Evolutionary conservation across 2,888 invertebrate genomes (phyloP).

Genomic region (Buathra laborator): DNA sequence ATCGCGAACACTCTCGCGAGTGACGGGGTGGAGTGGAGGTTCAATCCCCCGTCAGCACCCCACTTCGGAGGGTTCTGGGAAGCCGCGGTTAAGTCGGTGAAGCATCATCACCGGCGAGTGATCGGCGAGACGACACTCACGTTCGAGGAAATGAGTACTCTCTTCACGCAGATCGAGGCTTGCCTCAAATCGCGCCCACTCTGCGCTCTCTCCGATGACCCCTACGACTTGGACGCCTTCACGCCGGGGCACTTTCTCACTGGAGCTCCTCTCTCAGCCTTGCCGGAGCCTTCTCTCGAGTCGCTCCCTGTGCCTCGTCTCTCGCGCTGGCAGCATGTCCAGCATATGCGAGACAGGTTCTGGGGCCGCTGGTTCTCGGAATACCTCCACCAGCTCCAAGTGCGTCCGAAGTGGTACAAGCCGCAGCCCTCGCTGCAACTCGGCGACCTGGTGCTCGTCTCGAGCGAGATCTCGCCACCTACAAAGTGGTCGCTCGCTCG

Average conservation of each 20-base stretch:
- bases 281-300: conserved; percentile 31
- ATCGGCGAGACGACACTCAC: conserved; percentile 69
- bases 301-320: conserved; percentile 22
- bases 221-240: conserved; percentile 16
- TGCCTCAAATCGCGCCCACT: conserved; percentile 74
- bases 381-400: conserved; percentile 32
- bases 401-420: conserved; percentile 30
- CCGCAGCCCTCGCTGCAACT: background rate
- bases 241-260: conserved; percentile 36
- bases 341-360: conserved; percentile 26
- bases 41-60: conserved; percentile 73
- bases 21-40: conserved; percentile 73
- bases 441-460: conserved; percentile 23
- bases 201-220: conserved; percentile 64
- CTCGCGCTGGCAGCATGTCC: conserved; percentile 19
- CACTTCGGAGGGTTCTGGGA: conserved; percentile 77
- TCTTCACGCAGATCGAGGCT: conserved; percentile 73
- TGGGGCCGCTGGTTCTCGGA: conserved; percentile 39
- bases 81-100: conserved; percentile 73
- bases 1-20: conserved; percentile 33
- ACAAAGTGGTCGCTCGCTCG: conserved; percentile 36
- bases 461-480: conserved; percentile 6
- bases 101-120: conserved; percentile 71
- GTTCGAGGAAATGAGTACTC: conserved; percentile 73
- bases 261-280: conserved; percentile 15